Evolutionary conservation across 1,140 invertebrate genomes (phyloP).

Genomic region (Saxidomus purpurata): DNA sequence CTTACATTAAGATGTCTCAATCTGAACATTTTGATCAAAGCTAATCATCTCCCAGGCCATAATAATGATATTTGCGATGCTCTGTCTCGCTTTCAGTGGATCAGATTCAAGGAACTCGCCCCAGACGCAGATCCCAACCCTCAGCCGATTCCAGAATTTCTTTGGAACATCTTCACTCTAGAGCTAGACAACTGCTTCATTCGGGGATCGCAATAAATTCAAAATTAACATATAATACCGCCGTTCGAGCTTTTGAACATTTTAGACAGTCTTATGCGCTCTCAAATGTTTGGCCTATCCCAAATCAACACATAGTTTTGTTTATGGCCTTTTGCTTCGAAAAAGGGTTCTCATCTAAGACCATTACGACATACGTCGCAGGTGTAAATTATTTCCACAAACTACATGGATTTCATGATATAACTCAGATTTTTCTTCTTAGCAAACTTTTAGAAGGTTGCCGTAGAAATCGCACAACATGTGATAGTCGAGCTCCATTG

Average conservation of each 20-base stretch:
- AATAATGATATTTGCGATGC: no score
- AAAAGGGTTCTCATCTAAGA: no score
- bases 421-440: slow-evolving; percentile 3
- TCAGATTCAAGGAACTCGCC: slow-evolving; percentile 28
- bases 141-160: slow-evolving; percentile 27
- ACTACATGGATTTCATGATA: background rate
- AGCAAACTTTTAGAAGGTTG: slow-evolving; percentile 52
- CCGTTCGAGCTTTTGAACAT: background rate
- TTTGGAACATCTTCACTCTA: slow-evolving; percentile 37
- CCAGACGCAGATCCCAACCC: slow-evolving; percentile 19
- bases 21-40: slow-evolving; percentile 37
- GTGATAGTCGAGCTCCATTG: background rate
- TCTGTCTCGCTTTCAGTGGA: slow-evolving; percentile 50
- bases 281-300: background rate
- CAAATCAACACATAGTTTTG: background rate
- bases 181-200: slow-evolving; percentile 1
- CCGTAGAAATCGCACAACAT: background rate
- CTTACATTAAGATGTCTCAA: no score
- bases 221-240: background rate
- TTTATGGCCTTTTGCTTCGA: slow-evolving; percentile 44
- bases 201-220: slow-evolving; percentile 14
- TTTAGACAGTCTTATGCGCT: background rate
- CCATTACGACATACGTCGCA: no score
- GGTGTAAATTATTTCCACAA: slow-evolving; percentile 51
- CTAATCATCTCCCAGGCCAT: background rate